A percentile compares a stretch with the other conserved stretches of the same genome.
Conservation (phyloP, 2,113 vertebrate species). For the Taxidea taxus region DNA sequence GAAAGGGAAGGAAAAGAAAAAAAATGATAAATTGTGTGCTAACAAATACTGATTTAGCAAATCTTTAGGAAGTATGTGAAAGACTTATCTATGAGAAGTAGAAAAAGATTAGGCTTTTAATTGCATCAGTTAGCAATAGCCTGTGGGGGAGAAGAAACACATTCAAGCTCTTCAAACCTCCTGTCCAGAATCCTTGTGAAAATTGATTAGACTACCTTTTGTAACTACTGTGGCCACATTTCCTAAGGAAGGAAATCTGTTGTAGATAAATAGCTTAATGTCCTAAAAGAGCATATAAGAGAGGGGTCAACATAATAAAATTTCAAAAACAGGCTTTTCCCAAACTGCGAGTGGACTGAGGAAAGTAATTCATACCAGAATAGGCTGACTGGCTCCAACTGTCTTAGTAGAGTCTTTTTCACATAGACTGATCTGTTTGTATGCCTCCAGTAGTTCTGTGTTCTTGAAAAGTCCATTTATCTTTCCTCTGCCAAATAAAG, state of each 20-base stretch:
- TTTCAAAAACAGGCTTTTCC: neutral
- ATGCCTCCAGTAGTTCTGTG: neutral
- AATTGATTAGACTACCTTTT: neutral
- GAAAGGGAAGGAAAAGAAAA: too few relatives aligned
- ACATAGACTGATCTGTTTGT: neutral
- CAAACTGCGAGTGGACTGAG: neutral
- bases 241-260: conserved; percentile 3
- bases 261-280: neutral
- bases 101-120: neutral
- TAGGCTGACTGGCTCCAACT: neutral
- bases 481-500: neutral
- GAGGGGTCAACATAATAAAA: neutral
- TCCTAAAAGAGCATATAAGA: neutral
- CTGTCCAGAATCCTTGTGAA: neutral
- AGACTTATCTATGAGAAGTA: neutral
- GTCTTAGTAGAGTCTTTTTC: neutral
- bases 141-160: neutral
- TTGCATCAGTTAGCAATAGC: neutral
- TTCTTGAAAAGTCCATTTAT: neutral
- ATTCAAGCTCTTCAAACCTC: neutral
- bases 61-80: neutral
- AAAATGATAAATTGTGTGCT: neutral
- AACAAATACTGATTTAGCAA: neutral
- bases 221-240: neutral
- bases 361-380: neutral